Base-by-base conservation (phyloP, 1,140 invertebrate species). In the Physella acuta region DNA sequence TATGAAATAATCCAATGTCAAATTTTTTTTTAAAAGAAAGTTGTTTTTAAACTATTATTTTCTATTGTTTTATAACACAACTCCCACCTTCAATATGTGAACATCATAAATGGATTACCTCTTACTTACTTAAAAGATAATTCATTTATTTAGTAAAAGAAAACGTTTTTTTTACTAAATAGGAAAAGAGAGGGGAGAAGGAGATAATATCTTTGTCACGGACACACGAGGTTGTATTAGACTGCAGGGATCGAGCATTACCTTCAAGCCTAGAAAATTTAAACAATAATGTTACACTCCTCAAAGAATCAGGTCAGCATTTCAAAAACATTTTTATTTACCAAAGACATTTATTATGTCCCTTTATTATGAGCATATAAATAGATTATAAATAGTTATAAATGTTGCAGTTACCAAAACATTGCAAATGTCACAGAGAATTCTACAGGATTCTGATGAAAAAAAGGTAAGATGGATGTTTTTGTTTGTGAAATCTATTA, bases 101-200 rank as follows among this genome's bases (percentile, higher is more conserved):
- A n/a, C 39, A 44, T 44, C 8, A 11, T 44, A 44, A 44, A 44
- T 44, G 8, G 8, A 20, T 44, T 44, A 20, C 8, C 8, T 8
- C 8, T 11, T 44, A 11, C 20, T 44, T 44, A 26, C 24, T n/a
- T n/a, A 16, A 55, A 26, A 16, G 26, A 58, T 30, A 30, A 26
- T 17, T 30, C 16, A 58, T 44, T 44, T 44, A 20, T 44, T 44
- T 44, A 33, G 30, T 16, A 58, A 58, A 30, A 33, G 8, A 5
- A 34, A 3, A 3, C 33, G 26, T 52, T 53, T 33, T 65, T 24
- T 26, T 56, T 39, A 67, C 61, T 58, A 1, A 20, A 17, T 17
- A 78, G 77, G 77, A 78, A 37, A 77, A 77, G 39, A 37, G 77
- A 70, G 73, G 73, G 20, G 68, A 74, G 14, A 36, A 68, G 14